Evolutionary conservation across 2,797 vertebrate genomes (phyloP), one percentile per base, ranked within the genome.

Genomic region (Arrhamphus sclerolepis): DNA sequence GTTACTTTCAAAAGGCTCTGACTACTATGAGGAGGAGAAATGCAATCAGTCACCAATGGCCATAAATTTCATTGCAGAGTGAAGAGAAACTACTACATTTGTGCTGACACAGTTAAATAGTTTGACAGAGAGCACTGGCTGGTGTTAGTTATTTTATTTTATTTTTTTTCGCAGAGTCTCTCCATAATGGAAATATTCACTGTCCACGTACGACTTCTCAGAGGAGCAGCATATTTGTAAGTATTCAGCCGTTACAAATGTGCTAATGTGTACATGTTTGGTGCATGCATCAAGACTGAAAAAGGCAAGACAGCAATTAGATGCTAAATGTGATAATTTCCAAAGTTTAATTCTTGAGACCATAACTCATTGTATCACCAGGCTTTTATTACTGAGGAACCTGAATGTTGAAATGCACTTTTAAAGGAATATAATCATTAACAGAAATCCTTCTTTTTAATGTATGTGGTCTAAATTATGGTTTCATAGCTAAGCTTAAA

Each of bases 101-200:
- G 77, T 89, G 88, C 89, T 91, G 89, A 92, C 79, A 73, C 67
- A 56, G 87, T 66, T 47, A 85, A 90, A 90, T 85, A 89, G 83
- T 84, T 88, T 83, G 84, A 88, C 81, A 70, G 85, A 89, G 81
- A 87, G 78, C 56, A 43, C 72, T 55, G 83, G 73, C 77, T 83
- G 86, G 69, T 89, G 86, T 81, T 83, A 88, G 65, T n/a, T 77
- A 81, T 85, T 80, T 71, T 75, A 85, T 88, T 85, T 85, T 81
- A 26, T 74, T 75, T 86, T 87, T 84, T 84, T 80, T 26, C 9
- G 53, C 84, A 87, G 73, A 89, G 82, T 82, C 87, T 86, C 90
- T 89, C 76, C 82, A 90, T 90, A 88, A 89, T 70, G 84, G 78
- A 84, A 87, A 87, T 82, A 74, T 82, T 75, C 56, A 74, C 75